phyloP scores from a whole-genome alignment of 2,113 vertebrate genomes.

The Psilopsiagon aurifrons region DNA sequence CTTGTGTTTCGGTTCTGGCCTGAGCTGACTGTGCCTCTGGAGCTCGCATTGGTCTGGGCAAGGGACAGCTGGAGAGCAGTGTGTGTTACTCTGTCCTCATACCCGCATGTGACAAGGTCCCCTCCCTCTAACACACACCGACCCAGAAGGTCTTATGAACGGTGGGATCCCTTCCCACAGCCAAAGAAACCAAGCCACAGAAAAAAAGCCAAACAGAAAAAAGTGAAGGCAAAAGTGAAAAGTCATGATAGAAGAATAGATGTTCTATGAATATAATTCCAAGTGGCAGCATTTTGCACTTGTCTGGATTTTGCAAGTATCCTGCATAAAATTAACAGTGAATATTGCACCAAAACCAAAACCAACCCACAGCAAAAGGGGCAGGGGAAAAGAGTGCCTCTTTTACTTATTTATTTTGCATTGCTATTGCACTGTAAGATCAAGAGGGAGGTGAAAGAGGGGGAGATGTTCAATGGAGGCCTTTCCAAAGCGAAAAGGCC shows the following conservation, averaged over 20 bases:
- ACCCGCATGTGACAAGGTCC: rapidly evolving
- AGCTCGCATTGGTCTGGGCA: rapidly evolving
- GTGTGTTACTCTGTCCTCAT: rapidly evolving
- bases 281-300: neutral
- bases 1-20: neutral
- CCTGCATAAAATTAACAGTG: neutral
- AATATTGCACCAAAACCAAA: neutral
- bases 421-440: conserved; percentile 27
- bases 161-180: neutral
- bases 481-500: conserved; percentile 38
- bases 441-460: conserved; percentile 36
- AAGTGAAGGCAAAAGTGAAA: neutral
- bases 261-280: neutral
- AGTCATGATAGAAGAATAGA: neutral
- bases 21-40: rapidly evolving
- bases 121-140: neutral
- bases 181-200: neutral
- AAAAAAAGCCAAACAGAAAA: rapidly evolving
- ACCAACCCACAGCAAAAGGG: neutral
- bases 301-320: neutral
- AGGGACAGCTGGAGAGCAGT: neutral
- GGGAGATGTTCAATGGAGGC: neutral
- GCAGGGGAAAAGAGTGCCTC: neutral
- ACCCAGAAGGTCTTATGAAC: rapidly evolving
- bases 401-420: conserved; percentile 49